Conservation (phyloP, 2,797 vertebrate species). For the Mormyrops boulengeri region DNA sequence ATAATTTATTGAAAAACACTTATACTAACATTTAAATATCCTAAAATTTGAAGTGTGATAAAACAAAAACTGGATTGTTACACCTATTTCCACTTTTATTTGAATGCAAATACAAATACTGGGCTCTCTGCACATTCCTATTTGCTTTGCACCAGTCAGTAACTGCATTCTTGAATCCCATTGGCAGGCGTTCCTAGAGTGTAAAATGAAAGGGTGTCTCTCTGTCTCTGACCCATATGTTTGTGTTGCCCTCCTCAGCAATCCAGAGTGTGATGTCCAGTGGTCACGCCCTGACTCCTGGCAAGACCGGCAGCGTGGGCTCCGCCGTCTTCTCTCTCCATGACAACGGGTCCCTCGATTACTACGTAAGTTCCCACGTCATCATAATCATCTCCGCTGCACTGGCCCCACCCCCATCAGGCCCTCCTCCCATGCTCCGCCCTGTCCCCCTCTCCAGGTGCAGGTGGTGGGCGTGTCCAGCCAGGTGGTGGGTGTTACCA, state of each 20-base stretch:
- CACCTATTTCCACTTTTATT: not conserved
- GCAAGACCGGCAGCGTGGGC: slow-evolving; percentile 82
- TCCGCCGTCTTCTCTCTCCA: slow-evolving; percentile 78
- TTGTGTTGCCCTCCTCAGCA: slow-evolving; percentile 51
- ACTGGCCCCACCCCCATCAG: not conserved
- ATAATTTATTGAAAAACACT: not conserved
- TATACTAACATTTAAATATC: not conserved
- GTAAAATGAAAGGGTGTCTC: not conserved
- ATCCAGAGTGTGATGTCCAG: slow-evolving; percentile 90
- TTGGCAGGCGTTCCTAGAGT: not conserved
- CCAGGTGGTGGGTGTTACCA: slow-evolving; percentile 70
- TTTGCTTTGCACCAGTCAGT: slow-evolving; percentile 19
- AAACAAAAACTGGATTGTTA: not conserved
- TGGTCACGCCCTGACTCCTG: slow-evolving; percentile 72
- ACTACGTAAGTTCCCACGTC: slow-evolving; percentile 63
- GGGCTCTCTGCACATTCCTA: not conserved
- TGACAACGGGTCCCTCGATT: slow-evolving; percentile 84
- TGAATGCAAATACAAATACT: not conserved
- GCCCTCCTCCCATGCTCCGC: not conserved
- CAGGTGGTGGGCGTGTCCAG: slow-evolving; percentile 78
- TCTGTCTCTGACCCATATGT: not conserved
- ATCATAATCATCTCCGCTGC: not conserved
- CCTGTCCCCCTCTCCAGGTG: slow-evolving; percentile 57
- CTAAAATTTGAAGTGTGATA: not conserved
- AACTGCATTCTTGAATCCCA: slow-evolving; percentile 21